Evolutionary conservation across 2,888 invertebrate genomes (phyloP).

Genomic region (Platycheirus rosarum): DNA sequence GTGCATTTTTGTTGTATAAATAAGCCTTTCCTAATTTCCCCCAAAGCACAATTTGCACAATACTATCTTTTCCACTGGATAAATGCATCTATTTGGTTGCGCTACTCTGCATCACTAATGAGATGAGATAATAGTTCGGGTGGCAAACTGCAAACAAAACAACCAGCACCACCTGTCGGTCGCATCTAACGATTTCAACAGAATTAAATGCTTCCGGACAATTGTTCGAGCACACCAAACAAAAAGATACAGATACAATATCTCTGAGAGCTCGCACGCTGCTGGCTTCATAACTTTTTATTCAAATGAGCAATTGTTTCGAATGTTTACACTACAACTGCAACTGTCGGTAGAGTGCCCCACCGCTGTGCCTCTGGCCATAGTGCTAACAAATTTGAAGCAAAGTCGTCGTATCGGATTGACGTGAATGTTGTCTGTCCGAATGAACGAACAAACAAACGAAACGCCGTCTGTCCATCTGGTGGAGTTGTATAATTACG

Average conservation of each 20-base stretch:
- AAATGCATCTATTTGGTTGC: slow-evolving; percentile 31
- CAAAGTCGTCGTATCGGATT: slow-evolving; percentile 20
- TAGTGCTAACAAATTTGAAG: neutral
- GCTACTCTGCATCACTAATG: slow-evolving; percentile 66
- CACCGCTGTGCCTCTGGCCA: slow-evolving; percentile 4
- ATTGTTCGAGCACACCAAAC: slow-evolving; percentile 55
- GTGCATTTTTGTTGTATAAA: slow-evolving; percentile 34
- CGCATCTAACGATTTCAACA: slow-evolving; percentile 53
- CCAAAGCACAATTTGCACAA: slow-evolving; percentile 66
- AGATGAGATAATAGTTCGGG: slow-evolving; percentile 72
- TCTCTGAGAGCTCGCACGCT: slow-evolving; percentile 32
- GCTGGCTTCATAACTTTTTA: slow-evolving; percentile 72
- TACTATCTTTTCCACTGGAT: slow-evolving; percentile 9
- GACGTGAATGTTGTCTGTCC: slow-evolving; percentile 46
- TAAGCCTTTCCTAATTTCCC: slow-evolving; percentile 62
- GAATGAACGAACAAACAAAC: slow-evolving; percentile 11
- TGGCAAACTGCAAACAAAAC: slow-evolving; percentile 33
- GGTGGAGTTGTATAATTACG: slow-evolving; percentile 61
- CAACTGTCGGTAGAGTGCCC: slow-evolving; percentile 16
- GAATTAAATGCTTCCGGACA: slow-evolving; percentile 74
- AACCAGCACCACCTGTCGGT: slow-evolving; percentile 64
- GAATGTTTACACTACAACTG: slow-evolving; percentile 64
- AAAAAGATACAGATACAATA: slow-evolving; percentile 41
- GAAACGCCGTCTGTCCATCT: slow-evolving; percentile 38
- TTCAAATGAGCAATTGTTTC: slow-evolving; percentile 74